Base-by-base conservation (phyloP, 2,888 invertebrate genomes). In the Scaptomyza reducta region DNA sequence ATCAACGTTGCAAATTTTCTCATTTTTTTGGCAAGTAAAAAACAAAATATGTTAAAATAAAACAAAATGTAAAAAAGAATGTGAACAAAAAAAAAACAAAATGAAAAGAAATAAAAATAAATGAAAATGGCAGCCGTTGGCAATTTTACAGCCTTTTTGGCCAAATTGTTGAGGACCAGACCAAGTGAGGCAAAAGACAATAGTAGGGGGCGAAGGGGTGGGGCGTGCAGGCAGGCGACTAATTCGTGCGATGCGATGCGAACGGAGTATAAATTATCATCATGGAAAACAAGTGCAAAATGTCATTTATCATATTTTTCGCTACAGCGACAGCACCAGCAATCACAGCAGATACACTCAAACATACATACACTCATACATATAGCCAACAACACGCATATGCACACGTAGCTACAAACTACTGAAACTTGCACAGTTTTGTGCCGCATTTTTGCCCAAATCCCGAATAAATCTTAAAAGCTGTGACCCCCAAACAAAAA, bases 261-360 rank as follows among this genome's bases (percentile, higher is more conserved):
- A 87, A 71, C 76, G 70, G 71, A 83, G 84, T 86, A 84, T 84
- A 84, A 84, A 84, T 84, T 84, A 88, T 86, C 87, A 84, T 88
- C 84, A 83, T 83, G 80, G 78, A 88, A 78, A 87, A 88, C 88
- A 85, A 88, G 84, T 85, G 87, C 81, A 86, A 86, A 85, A 87
- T 85, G 88, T 86, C 87, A 85, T 85, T 88, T 85, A 85, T 85
- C 84, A 85, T 85, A 86, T 85, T 82, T 77, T 74, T 78, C 70
- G 87, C 65, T 66, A 78, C 60, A 70, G 54, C 64, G 64, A 64
- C 72, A 72, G 68, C 62, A 60, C 31, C 70, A 64, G 60, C 59
- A 74, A 75, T 79, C 71, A 77, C 60, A 65, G 71, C 66, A 70
- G 35, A 58, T 53, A 55, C 44, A 59, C 54, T 50, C n/a, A 57